Percentiles rank a stretch among this genome's conserved stretches.
These are phyloP conservation scores for Lasaia peninsularis DNA, from an alignment of 1,140 invertebrate species.

Conservation along the genomic window DNA sequence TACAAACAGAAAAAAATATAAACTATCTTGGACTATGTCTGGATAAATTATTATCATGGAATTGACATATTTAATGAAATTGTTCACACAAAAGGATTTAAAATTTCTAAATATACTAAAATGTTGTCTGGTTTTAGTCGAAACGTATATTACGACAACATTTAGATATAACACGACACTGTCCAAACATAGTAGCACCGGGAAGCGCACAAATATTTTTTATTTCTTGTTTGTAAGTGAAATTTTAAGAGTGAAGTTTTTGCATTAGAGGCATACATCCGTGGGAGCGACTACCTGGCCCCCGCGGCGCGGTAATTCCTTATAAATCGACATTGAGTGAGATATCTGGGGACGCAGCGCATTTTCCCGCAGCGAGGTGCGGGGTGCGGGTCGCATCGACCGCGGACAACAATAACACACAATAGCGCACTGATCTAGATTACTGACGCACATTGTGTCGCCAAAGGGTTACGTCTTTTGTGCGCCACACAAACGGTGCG, in stretches of 20 bases:
- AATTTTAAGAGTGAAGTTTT: constrained; percentile 60
- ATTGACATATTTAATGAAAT: no score
- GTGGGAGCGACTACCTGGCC: constrained; percentile 70
- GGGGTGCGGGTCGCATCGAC: constrained; percentile 34
- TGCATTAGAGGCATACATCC: constrained; percentile 58
- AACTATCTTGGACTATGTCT: no score
- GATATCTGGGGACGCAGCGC: constrained; percentile 52
- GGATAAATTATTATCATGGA: no score
- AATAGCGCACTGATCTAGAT: constrained; percentile 74
- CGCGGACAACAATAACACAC: constrained; percentile 46
- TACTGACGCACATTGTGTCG: constrained; percentile 73
- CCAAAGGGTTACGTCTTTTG: constrained; percentile 70
- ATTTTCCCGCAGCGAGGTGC: constrained; percentile 45
- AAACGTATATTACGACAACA: no score
- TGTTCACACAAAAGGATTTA: no score
- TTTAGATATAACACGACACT: constrained; percentile 10
- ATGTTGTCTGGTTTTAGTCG: no score
- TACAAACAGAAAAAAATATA: no score
- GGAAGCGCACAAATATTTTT: constrained; percentile 66
- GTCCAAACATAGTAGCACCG: constrained; percentile 38
- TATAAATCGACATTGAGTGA: constrained; percentile 73
- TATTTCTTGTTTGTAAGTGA: constrained; percentile 67
- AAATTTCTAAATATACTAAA: no score
- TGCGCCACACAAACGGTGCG: constrained; percentile 47
- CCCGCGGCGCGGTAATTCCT: constrained; percentile 65